Evolutionary conservation across 2,888 invertebrate genomes (phyloP), one percentile per base, ranked within the genome.

Genomic region (Acronicta psi): DNA sequence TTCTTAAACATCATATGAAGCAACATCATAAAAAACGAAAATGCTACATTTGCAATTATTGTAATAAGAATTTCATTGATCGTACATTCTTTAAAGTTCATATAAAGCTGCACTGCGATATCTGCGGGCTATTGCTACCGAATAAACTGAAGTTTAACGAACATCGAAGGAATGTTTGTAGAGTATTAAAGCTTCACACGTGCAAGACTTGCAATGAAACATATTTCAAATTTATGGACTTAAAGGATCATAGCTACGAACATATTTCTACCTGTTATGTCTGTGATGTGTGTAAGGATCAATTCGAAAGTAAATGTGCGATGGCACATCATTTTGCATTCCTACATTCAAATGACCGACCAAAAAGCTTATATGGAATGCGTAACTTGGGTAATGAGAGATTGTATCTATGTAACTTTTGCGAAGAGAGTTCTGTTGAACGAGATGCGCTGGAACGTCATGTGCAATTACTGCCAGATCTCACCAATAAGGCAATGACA

Each of bases 41-140:
- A 73, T 89, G 89, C 47, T 94, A 93, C 53, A 88, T 91, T n/a
- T 94, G 93, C 59, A 73, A 91, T 60, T 93, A 92, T 53, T 94
- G 93, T 57, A 74, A 79, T 9, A 92, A 87, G 59, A 87, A 84
- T 8, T 93, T 93, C 61, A 82, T 83, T 1, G 91, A 93, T 57
- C 81, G 92, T 37, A 88, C 84, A 73, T 86, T 92, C 34, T 93
- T 93, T 34, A 93, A 93, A 81, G 84, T 91, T 0, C 93, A 94
- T 49, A 87, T 93, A 0, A 89, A 86, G 54, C 51, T 92, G n/a
- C 93, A 94, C 37, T 93, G 93, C 40, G 88, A 91, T 41, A 57
- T 84, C 0, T 93, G 93, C 16, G 82, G 85, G 0, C 7, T 70
- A 0, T 68, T 91, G 0, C 78, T 88, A 1, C 71, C 75, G 0